A percentile compares a stretch with the other conserved stretches of the same genome.
Evolutionary conservation across 2,797 vertebrate species (phyloP).

Genomic region (Serranus cabrilla): DNA sequence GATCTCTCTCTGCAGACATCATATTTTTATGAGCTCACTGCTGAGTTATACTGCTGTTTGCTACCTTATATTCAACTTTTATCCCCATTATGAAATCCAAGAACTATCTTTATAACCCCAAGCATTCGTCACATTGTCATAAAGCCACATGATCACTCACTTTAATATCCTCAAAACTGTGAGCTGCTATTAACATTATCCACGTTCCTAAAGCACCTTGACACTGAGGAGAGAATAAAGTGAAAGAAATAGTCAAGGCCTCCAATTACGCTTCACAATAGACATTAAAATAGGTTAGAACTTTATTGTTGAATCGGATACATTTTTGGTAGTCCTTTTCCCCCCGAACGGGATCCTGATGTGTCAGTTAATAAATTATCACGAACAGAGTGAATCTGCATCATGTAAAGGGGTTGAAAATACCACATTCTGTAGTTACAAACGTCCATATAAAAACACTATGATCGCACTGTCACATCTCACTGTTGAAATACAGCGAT

Average conservation of each 20-base stretch:
- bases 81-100: slow-evolving; percentile 33
- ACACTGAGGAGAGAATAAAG: background rate
- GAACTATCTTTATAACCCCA: slow-evolving; percentile 12
- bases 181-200: background rate
- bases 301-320: slow-evolving; percentile 71
- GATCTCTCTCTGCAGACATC: slow-evolving; percentile 42
- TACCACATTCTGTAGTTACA: slow-evolving; percentile 73
- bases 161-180: background rate
- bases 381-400: slow-evolving; percentile 60
- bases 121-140: slow-evolving; percentile 10
- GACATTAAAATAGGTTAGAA: slow-evolving; percentile 56
- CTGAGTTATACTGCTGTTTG: slow-evolving; percentile 14
- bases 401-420: slow-evolving; percentile 73
- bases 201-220: background rate
- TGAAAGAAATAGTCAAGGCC: background rate
- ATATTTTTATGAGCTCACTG: slow-evolving; percentile 46
- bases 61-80: slow-evolving; percentile 33
- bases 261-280: slow-evolving; percentile 49
- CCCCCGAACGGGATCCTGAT: slow-evolving; percentile 33
- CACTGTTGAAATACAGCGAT: slow-evolving; percentile 66
- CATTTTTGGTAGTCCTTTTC: slow-evolving; percentile 64
- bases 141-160: slow-evolving; percentile 5
- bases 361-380: slow-evolving; percentile 53
- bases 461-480: slow-evolving; percentile 50
- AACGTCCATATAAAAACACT: slow-evolving; percentile 78